Percentiles rank a stretch among this genome's conserved stretches.
Conservation (phyloP, 2,113 vertebrate genomes). For the Bubo blakistoni region DNA sequence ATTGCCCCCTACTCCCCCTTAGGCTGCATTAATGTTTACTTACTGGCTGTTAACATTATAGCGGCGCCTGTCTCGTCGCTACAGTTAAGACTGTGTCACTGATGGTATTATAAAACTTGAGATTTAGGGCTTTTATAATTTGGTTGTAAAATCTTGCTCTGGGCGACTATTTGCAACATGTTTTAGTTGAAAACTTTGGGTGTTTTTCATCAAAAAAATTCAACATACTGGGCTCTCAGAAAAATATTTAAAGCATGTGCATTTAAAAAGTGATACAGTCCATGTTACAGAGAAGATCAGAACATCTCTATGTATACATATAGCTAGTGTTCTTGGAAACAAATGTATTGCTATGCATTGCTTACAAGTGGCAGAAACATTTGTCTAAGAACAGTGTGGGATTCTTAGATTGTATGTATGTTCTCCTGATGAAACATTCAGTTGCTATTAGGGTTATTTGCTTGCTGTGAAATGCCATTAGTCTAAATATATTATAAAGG, state of each 20-base stretch:
- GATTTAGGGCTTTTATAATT: conserved; percentile 35
- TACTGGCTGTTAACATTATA: conserved; percentile 51
- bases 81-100: not conserved
- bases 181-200: not conserved
- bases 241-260: not conserved
- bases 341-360: not conserved
- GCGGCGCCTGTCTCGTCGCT: conserved; percentile 36
- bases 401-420: not conserved
- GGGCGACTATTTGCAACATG: not conserved
- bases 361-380: not conserved
- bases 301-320: not conserved
- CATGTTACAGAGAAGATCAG: not conserved
- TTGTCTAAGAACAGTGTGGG: not conserved
- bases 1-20: not conserved
- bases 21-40: conserved; percentile 25
- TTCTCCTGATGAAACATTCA: not conserved
- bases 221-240: not conserved
- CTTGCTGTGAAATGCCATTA: not conserved
- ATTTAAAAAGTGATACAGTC: not conserved
- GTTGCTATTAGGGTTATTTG: not conserved
- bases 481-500: not conserved
- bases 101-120: conserved; percentile 49
- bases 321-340: not conserved
- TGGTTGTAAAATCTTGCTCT: conserved; percentile 51
- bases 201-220: not conserved